Evolutionary conservation across 2,797 vertebrate genomes (phyloP).

Genomic region (Macrochelys suwanniensis): DNA sequence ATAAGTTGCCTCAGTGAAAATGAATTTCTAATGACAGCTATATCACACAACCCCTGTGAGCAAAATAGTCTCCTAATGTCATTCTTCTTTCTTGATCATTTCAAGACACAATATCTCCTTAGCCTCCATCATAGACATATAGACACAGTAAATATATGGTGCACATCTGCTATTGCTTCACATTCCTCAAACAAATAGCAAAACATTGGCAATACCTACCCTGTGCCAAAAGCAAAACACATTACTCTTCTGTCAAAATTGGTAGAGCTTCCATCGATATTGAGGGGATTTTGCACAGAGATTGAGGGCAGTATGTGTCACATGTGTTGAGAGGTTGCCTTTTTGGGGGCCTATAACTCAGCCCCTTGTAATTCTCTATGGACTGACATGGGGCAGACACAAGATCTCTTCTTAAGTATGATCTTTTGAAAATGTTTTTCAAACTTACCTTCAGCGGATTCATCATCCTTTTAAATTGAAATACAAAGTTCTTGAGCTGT

Average conservation of each 20-base stretch:
- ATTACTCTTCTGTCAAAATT: fast-evolving
- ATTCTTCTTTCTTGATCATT: not conserved
- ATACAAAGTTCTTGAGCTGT: constrained; percentile 4
- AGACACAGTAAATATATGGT: not conserved
- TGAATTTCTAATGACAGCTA: not conserved
- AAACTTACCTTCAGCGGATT: not conserved
- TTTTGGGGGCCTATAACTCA: not conserved
- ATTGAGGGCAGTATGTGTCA: fast-evolving
- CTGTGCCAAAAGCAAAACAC: not conserved
- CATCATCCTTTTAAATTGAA: not conserved
- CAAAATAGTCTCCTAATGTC: not conserved
- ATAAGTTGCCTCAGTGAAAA: not conserved
- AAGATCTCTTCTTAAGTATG: constrained; percentile 1
- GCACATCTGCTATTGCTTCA: not conserved
- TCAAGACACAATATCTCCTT: not conserved
- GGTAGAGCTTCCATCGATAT: not conserved
- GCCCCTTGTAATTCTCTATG: not conserved
- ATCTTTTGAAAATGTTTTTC: not conserved
- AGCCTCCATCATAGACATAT: not conserved
- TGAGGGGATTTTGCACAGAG: not conserved
- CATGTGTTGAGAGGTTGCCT: not conserved
- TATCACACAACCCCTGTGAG: fast-evolving
- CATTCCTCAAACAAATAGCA: not conserved
- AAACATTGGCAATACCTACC: not conserved
- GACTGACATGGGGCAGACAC: not conserved